phyloP scores from a whole-genome alignment of 2,888 invertebrate species.

The Spodoptera littoralis region DNA sequence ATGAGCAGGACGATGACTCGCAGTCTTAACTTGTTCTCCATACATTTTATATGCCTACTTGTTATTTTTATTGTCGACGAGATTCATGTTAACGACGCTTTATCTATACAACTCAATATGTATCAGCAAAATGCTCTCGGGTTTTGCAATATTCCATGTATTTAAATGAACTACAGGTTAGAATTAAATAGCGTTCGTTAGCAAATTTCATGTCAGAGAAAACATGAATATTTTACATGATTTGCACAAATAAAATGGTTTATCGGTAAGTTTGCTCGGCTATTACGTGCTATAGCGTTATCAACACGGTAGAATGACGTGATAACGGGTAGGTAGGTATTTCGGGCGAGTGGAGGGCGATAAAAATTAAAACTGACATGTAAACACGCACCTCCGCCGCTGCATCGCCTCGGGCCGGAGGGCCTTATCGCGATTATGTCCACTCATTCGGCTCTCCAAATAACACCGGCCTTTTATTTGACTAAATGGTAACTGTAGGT shows the following conservation, averaged over 20 bases:
- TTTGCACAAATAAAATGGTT: constrained; percentile 62
- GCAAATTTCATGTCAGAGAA: constrained; percentile 35
- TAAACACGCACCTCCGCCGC: constrained; percentile 71
- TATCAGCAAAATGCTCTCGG: constrained; percentile 6
- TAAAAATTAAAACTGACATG: constrained; percentile 80
- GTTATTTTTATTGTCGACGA: constrained; percentile 1
- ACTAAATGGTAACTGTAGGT: constrained; percentile 24
- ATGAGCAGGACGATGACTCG: constrained; percentile 79
- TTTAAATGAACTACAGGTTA: constrained; percentile 24
- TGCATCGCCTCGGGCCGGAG: constrained; percentile 67
- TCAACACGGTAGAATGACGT: constrained; percentile 76
- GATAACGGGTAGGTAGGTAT: constrained; percentile 78
- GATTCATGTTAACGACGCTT: constrained; percentile 8
- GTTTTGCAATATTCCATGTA: constrained; percentile 10
- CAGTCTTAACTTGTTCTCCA: constrained; percentile 38
- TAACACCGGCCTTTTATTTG: constrained; percentile 42
- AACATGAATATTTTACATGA: constrained; percentile 48
- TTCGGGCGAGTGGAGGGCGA: constrained; percentile 76
- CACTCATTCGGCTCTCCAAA: constrained; percentile 57
- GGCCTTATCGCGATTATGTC: constrained; percentile 67
- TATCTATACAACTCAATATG: constrained; percentile 5
- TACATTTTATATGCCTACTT: constrained; percentile 16
- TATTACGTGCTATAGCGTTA: constrained; percentile 77
- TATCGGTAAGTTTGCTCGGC: constrained; percentile 69
- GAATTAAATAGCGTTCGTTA: constrained; percentile 34